phyloP scores from a whole-genome alignment of 2,797 vertebrate genomes.

The Orestias chungarensis region DNA sequence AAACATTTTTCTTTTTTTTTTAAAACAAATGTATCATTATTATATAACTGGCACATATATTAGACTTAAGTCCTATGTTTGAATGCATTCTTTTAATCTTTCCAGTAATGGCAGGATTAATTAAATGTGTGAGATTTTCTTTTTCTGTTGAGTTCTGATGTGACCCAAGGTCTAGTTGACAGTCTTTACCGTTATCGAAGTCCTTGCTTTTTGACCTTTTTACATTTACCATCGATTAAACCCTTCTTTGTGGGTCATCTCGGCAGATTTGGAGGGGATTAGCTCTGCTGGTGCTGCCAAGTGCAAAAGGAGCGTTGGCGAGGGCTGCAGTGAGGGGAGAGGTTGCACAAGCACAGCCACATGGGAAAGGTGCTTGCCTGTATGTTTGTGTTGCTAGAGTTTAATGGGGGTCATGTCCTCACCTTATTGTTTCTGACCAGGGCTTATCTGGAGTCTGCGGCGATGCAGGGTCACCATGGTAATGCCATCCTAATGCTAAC shows the following conservation, averaged over 20 bases:
- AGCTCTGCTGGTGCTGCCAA: conserved; percentile 48
- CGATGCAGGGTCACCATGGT: conserved; percentile 44
- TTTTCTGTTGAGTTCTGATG: conserved; percentile 12
- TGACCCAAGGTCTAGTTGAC: conserved; percentile 38
- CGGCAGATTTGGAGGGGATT: conserved; percentile 63
- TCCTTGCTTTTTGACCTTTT: conserved; percentile 55
- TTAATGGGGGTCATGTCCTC: conserved; percentile 59
- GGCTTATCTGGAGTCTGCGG: conserved; percentile 49
- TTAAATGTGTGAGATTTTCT: conserved; percentile 41
- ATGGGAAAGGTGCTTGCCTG: conserved; percentile 10
- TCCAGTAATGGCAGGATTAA: conserved; percentile 35
- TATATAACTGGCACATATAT: conserved; percentile 1
- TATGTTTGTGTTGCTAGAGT: conserved; percentile 43
- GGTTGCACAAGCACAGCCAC: conserved; percentile 31
- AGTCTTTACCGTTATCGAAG: conserved; percentile 55
- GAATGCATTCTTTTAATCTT: conserved; percentile 31
- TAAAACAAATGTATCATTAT: background rate
- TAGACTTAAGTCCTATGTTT: conserved; percentile 20
- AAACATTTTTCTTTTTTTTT: conserved; percentile 1
- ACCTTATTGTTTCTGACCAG: conserved; percentile 56
- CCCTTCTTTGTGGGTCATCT: conserved; percentile 47
- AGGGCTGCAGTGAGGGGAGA: conserved; percentile 26
- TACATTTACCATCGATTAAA: conserved; percentile 45
- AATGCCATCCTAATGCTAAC: conserved; percentile 41
- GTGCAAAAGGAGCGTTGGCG: conserved; percentile 41